Evolutionary conservation across 2,797 vertebrate genomes (phyloP).

Genomic region (Scleropages formosus): DNA sequence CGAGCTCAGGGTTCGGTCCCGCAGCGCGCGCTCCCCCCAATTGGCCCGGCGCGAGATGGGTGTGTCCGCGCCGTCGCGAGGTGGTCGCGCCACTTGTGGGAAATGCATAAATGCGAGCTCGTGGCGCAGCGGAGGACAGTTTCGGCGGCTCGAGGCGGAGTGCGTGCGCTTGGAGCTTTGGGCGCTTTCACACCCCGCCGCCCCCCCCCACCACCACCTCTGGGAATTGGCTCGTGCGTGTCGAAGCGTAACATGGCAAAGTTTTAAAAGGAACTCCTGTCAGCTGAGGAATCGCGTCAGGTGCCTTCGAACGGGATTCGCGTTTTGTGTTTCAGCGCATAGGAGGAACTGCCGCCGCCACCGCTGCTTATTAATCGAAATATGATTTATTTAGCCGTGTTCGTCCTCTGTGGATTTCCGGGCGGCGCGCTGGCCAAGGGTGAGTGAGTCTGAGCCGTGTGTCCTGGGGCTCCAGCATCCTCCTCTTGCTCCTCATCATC

Average conservation of each 20-base stretch:
- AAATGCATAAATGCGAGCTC: conserved; percentile 68
- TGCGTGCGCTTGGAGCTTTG: conserved; percentile 38
- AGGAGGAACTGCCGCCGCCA: too few species aligned
- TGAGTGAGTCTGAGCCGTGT: conserved; percentile 67
- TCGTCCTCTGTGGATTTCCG: conserved; percentile 70
- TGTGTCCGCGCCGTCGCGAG: conserved; percentile 57
- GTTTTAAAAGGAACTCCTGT: conserved; percentile 35
- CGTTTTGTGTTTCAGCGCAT: conserved; percentile 29
- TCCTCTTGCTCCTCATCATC: too few species aligned
- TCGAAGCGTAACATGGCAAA: conserved; percentile 3
- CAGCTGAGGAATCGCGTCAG: conserved; percentile 46
- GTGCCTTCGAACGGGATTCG: conserved; percentile 35
- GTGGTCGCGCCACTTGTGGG: conserved; percentile 66
- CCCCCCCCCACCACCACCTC: conserved; percentile 13
- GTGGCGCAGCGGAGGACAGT: conserved; percentile 49
- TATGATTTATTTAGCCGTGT: conserved; percentile 64
- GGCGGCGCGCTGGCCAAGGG: conserved; percentile 62
- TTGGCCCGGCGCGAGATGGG: conserved; percentile 45
- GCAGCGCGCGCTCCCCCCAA: too few species aligned
- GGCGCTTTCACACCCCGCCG: conserved; percentile 37
- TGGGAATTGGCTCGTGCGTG: not conserved
- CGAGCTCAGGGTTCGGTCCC: too few species aligned
- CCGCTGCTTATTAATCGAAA: conserved; percentile 35
- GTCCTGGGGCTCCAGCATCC: conserved; percentile 57
- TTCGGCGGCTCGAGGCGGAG: conserved; percentile 41